Evolutionary conservation across 2,888 invertebrate species (phyloP).

Genomic region (Crepidodera aurea): DNA sequence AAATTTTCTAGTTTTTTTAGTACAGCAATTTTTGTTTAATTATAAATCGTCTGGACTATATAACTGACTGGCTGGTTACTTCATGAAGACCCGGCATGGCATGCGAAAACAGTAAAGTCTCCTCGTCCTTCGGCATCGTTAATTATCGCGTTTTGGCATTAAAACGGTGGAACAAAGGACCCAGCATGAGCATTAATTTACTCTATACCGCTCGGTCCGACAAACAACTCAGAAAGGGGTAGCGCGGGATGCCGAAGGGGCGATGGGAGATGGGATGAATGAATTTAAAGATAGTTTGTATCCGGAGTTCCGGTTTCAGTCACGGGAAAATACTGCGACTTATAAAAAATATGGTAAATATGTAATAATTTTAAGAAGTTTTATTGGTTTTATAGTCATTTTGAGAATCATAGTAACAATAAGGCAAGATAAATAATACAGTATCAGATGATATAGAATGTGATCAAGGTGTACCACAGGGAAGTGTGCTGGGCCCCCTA

Average conservation of each 20-base stretch:
- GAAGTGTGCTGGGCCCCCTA: too few relatives aligned
- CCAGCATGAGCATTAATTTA: constrained; percentile 34
- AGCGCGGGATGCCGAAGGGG: neutral
- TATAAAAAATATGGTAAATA: neutral
- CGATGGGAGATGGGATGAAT: neutral
- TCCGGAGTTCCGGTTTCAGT: constrained; percentile 15
- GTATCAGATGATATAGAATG: too few relatives aligned
- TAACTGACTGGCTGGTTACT: neutral
- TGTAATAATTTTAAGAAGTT: too few relatives aligned
- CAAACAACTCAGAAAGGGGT: constrained; percentile 26
- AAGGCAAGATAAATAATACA: too few relatives aligned
- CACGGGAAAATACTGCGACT: constrained; percentile 9
- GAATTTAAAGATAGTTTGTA: constrained; percentile 20
- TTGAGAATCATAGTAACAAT: too few relatives aligned
- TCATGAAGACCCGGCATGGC: constrained; percentile 12
- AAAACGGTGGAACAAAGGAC: constrained; percentile 38
- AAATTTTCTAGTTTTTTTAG: too few relatives aligned
- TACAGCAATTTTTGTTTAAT: too few relatives aligned
- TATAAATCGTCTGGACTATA: constrained; percentile 12
- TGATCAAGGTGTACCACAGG: too few relatives aligned
- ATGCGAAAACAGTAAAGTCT: constrained; percentile 32
- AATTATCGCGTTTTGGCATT: constrained; percentile 37
- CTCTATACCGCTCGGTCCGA: constrained; percentile 24
- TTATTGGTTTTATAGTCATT: too few relatives aligned
- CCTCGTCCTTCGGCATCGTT: constrained; percentile 33